Percentiles rank a stretch among this genome's conserved stretches.
phyloP scores from a whole-genome alignment of 2,797 vertebrate genomes.

The Microctenopoma lineatum region DNA sequence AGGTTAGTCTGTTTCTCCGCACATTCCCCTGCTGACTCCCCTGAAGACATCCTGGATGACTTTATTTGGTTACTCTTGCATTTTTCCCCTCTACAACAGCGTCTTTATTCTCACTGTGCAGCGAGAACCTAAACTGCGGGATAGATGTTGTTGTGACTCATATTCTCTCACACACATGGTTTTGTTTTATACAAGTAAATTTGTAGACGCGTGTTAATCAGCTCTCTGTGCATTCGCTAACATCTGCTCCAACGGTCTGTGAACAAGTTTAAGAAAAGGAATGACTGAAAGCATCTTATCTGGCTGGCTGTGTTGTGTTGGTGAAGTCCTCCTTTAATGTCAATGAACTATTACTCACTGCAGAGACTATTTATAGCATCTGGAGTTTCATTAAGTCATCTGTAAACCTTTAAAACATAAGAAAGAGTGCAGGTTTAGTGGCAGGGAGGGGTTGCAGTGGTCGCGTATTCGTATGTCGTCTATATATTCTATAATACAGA shows the following conservation, averaged over 20 bases:
- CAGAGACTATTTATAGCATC: not conserved
- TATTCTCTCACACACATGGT: not conserved
- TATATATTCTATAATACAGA: no score
- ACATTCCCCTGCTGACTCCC: conserved; percentile 28
- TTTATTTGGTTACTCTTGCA: conserved; percentile 35
- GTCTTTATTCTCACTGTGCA: conserved; percentile 11
- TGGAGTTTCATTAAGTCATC: not conserved
- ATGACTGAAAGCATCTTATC: not conserved
- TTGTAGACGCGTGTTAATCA: not conserved
- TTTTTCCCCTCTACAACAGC: conserved; percentile 6
- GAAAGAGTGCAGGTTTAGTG: no score
- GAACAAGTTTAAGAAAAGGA: not conserved
- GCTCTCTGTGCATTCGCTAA: not conserved
- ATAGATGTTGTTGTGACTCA: not conserved
- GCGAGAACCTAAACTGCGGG: conserved; percentile 8
- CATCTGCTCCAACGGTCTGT: not conserved
- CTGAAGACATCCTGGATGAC: conserved; percentile 38
- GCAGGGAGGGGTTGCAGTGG: no score
- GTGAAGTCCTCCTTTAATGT: no score
- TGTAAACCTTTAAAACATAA: no score
- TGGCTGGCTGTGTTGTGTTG: not conserved
- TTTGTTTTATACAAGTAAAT: not conserved
- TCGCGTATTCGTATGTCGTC: no score
- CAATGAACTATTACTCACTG: not conserved
- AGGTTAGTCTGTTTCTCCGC: conserved; percentile 80